phyloP scores from a whole-genome alignment of 1,140 invertebrate species.

The Cecropterus lyciades region DNA sequence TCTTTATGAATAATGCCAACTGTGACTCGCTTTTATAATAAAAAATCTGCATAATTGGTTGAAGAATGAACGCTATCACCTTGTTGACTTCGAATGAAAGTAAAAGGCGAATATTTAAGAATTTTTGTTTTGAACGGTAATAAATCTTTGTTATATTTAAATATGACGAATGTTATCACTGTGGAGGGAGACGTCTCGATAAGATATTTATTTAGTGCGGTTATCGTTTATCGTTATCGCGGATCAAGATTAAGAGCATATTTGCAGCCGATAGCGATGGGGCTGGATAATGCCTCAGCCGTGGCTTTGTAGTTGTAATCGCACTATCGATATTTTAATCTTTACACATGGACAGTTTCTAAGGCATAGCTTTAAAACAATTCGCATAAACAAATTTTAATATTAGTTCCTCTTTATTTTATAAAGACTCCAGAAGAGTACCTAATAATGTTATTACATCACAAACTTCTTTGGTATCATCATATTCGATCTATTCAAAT shows the following conservation, averaged over 20 bases:
- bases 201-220: conserved; percentile 5
- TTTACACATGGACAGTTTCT: too few relatives aligned
- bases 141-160: neutral
- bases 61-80: neutral
- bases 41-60: neutral
- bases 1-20: neutral
- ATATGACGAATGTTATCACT: neutral
- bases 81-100: too few relatives aligned
- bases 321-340: too few relatives aligned
- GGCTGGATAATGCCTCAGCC: neutral
- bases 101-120: neutral
- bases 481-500: too few relatives aligned
- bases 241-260: conserved; percentile 36
- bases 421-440: too few relatives aligned
- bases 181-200: neutral
- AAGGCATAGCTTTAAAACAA: too few relatives aligned
- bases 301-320: neutral
- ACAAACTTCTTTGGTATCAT: too few relatives aligned
- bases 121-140: neutral
- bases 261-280: conserved; percentile 12
- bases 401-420: too few relatives aligned
- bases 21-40: neutral
- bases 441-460: too few relatives aligned
- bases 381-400: too few relatives aligned
- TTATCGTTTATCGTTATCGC: conserved; percentile 32